Conservation (phyloP, 2,888 invertebrate genomes). For the Eueremaeus valkanovi region DNA sequence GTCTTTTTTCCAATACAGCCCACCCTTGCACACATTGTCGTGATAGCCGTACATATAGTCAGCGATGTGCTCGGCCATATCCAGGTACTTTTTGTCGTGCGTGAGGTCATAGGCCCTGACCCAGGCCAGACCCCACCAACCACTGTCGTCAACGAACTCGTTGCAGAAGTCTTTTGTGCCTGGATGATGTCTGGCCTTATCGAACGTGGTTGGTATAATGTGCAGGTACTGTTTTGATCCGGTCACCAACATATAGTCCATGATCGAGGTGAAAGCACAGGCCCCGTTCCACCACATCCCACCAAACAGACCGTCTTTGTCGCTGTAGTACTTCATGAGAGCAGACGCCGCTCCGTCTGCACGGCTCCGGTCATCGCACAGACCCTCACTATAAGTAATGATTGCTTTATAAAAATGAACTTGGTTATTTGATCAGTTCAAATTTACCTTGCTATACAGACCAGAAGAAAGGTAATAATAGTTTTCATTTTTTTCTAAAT, state of each 20-base stretch:
- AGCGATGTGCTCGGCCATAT: neutral
- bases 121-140: slow-evolving; percentile 3
- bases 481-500: too few species aligned
- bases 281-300: neutral
- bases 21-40: neutral
- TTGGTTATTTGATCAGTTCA: too few species aligned
- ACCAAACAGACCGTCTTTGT: neutral
- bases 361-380: neutral
- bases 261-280: neutral
- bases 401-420: too few species aligned
- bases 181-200: neutral
- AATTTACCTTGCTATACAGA: too few species aligned
- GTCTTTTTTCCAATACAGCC: neutral
- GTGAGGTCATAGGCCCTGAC: neutral
- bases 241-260: neutral
- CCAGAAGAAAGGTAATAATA: too few species aligned
- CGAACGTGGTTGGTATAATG: neutral
- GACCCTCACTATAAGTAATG: neutral
- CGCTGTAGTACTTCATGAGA: neutral
- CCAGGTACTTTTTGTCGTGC: neutral
- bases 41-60: neutral
- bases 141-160: neutral
- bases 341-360: neutral
- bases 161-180: neutral
- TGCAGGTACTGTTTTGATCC: neutral